Evolutionary conservation across 2,888 invertebrate species (phyloP).

Genomic region (Brachyptera putata): DNA sequence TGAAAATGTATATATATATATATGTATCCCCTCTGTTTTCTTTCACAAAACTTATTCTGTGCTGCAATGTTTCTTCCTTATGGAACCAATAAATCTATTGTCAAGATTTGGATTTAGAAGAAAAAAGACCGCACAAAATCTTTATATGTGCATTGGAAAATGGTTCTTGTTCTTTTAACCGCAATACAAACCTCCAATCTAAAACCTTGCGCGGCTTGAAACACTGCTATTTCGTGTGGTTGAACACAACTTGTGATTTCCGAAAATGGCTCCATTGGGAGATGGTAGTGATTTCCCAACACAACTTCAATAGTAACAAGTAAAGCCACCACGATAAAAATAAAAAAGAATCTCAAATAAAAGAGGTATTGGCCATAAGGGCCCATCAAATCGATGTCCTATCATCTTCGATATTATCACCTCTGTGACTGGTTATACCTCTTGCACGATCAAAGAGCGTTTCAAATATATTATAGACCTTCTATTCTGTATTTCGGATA

Average conservation of each 20-base stretch:
- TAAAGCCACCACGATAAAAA: conserved; percentile 16
- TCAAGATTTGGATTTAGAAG: conserved; percentile 20
- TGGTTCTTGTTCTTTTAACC: conserved; percentile 13
- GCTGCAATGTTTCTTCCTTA: neutral
- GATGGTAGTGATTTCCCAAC: conserved; percentile 27
- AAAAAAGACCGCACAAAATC: conserved; percentile 19
- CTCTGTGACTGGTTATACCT: neutral
- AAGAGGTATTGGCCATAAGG: neutral
- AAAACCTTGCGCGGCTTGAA: neutral
- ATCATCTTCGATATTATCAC: conserved; percentile 1
- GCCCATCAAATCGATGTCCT: conserved; percentile 4
- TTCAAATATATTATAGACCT: conserved; percentile 18
- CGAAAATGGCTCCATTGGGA: conserved; percentile 27
- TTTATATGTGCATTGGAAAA: conserved; percentile 10
- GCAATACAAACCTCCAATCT: conserved; percentile 18
- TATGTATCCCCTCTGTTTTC: conserved; percentile 1
- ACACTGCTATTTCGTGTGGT: conserved; percentile 22
- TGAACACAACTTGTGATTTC: conserved; percentile 26
- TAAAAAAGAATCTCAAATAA: neutral
- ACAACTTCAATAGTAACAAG: conserved; percentile 11
- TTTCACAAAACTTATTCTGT: conserved; percentile 7
- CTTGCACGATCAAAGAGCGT: conserved; percentile 4
- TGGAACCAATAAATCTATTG: conserved; percentile 17
- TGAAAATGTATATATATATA: conserved; percentile 7
- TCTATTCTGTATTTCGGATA: neutral